Base-by-base conservation (phyloP, 1,140 invertebrate genomes). In the Bombyx mori region DNA sequence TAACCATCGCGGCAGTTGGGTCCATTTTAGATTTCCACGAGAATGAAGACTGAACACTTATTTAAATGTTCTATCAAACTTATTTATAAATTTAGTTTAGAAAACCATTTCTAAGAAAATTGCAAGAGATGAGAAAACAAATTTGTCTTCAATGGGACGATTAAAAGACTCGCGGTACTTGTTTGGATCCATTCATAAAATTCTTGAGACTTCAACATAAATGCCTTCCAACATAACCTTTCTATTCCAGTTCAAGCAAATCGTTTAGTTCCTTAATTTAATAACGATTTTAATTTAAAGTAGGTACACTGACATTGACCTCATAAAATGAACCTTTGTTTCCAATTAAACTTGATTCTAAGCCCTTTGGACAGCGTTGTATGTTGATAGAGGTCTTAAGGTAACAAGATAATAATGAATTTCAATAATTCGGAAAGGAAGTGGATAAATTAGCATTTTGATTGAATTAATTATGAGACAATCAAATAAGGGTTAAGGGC, bases 371-470 rank as follows among this genome's bases (percentile, higher is more conserved):
- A 54, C 47, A 53, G 47, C 46, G 54, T 50, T 71, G 63, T 71
- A 51, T 71, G 63, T 62, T 60, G 73, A 77, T 72, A 22, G 50
- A 69, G 69, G 71, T 70, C 57, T 55, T 54, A 52, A 57, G 59
- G 22, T 64, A 57, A 65, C 57, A 63, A 56, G 64, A 56, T 66
- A 61, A 26, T 52, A 51, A 57, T 58, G 49, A 54, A 52, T 54
- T 59, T 44, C 50, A 65, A 65, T 51, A 53, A 56, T 10, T 53
- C 26, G 10, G 42, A 62, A 62, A 71, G 65, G 69, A 68, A 75
- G 72, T 68, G 63, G 63, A 66, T 68, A 63, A 66, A 62, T 69
- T 69, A 60, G 44, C 62, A 68, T 66, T 49, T 26, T n/a, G 58
- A 69, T 63, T 63, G 55, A 61, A 58, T 66, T 56, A n/a, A 35